Base-by-base conservation (phyloP, 2,113 vertebrate genomes). In the Perca fluviatilis region DNA sequence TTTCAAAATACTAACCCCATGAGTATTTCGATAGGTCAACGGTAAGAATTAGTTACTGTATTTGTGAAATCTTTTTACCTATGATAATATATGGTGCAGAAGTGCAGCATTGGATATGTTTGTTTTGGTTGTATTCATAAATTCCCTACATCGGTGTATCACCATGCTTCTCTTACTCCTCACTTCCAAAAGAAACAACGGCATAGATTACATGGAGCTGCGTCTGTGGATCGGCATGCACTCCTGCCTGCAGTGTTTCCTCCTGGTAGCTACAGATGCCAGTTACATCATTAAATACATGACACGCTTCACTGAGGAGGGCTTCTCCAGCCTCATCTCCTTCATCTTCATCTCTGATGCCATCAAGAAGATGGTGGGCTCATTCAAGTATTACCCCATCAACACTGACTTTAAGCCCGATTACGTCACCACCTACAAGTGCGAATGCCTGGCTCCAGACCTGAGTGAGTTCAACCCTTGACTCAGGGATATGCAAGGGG, bases 291-390 rank as follows among this genome's bases (percentile, higher is more conserved):
- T 99, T 89, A 99, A 99, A 87, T 99, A 99, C 91, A 97, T 99
- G 95, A 99, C 98, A 0, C 97, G 98, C 86, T 99, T 99, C 94
- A 99, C 98, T 0, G 98, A 99, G 85, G 98, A 99, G 78, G 98
- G 98, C 58, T 99, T 99, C 96, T 99, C 98, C 92, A 98, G 97
- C 78, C 98, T 99, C 88, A 99, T 99, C 95, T 99, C 98, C 93
- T 98, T 99, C 95, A 99, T 99, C 93, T 99, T 99, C 95, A 99
- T 99, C 94, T 99, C 98, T 0, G 98, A 99, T 0, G 98, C 98
- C 85, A 96, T 99, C 89, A 99, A 99, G 94, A 99, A 99, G 94
- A 98, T 99, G 97, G 96, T 97, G 88, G 91, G 92, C 68, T 25
- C 88, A 92, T 98, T 99, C 88, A 97, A 95, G 51, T 98, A 97